phyloP scores from a whole-genome alignment of 1,140 invertebrate genomes.

The Lysiphlebus fabarum region DNA sequence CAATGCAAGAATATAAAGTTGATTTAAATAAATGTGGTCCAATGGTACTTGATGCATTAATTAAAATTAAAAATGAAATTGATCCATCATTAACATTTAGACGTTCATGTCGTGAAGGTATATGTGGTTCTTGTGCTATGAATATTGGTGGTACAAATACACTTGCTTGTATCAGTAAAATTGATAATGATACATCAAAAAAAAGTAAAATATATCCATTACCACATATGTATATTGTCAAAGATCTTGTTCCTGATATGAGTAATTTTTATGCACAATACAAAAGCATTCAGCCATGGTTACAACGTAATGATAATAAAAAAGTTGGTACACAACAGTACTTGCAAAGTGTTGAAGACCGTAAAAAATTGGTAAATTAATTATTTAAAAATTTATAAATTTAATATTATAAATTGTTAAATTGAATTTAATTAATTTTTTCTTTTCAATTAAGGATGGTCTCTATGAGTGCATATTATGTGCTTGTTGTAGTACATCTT shows the following conservation, averaged over 20 bases:
- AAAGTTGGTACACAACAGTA: conserved; percentile 74
- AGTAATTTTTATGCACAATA: conserved; percentile 95
- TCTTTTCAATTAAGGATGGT: conserved; percentile 66
- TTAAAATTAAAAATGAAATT: conserved; percentile 98
- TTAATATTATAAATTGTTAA: conserved; percentile 4
- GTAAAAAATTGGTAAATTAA: conserved; percentile 74
- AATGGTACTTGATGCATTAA: conserved; percentile 95
- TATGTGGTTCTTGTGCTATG: conserved; percentile 99
- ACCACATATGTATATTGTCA: conserved; percentile 97
- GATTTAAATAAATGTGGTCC: conserved; percentile 92
- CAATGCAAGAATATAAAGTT: conserved; percentile 87
- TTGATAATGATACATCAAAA: conserved; percentile 78
- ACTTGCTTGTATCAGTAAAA: conserved; percentile 92
- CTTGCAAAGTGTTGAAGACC: conserved; percentile 85
- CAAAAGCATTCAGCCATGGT: conserved; percentile 89
- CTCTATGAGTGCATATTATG: conserved; percentile 97
- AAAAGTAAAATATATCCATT: conserved; percentile 88
- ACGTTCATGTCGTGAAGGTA: conserved; percentile 92
- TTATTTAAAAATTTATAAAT: neutral
- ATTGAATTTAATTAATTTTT: conserved; percentile 5
- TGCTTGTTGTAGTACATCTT: conserved; percentile 95
- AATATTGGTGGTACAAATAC: conserved; percentile 97
- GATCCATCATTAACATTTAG: conserved; percentile 96
- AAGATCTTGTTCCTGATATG: conserved; percentile 95
- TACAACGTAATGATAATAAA: conserved; percentile 75